Conservation (phyloP, 2,888 invertebrate species). For the Argyresthia goedartella region DNA sequence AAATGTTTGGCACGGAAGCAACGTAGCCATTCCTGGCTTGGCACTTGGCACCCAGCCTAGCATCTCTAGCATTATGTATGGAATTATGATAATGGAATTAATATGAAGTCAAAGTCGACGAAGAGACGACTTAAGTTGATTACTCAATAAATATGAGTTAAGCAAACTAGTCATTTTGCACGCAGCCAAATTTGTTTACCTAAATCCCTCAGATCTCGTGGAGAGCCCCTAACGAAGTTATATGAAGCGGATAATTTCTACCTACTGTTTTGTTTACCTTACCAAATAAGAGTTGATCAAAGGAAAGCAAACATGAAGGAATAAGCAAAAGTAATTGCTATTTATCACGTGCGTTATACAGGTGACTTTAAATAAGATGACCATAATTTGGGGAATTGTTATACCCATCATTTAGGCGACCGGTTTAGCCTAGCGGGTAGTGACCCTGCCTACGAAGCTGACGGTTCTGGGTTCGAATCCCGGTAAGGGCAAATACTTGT, state of each 20-base stretch:
- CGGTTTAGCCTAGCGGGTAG: no score
- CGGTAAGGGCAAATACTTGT: no score
- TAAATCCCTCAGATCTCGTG: neutral
- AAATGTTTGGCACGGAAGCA: slow-evolving; percentile 12
- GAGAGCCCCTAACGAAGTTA: neutral
- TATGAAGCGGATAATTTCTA: neutral
- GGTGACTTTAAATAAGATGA: no score
- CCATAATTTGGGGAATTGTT: no score
- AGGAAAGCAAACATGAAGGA: neutral
- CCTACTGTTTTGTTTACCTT: no score
- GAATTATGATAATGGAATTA: slow-evolving; percentile 7
- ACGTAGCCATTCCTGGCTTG: slow-evolving; percentile 4
- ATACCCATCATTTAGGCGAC: no score
- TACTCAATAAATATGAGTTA: slow-evolving; percentile 1
- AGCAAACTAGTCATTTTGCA: neutral
- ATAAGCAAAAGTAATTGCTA: slow-evolving; percentile 16
- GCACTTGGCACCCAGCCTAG: slow-evolving; percentile 3
- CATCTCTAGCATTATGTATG: neutral
- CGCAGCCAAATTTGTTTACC: neutral
- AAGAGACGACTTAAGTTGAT: neutral
- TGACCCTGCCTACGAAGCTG: no score
- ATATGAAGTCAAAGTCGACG: slow-evolving; percentile 5
- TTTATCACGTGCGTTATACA: no score
- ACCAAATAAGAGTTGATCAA: no score
- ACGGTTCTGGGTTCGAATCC: no score